Base-by-base conservation (phyloP, 1,140 invertebrate species). In the Rhyacophila brunnea region DNA sequence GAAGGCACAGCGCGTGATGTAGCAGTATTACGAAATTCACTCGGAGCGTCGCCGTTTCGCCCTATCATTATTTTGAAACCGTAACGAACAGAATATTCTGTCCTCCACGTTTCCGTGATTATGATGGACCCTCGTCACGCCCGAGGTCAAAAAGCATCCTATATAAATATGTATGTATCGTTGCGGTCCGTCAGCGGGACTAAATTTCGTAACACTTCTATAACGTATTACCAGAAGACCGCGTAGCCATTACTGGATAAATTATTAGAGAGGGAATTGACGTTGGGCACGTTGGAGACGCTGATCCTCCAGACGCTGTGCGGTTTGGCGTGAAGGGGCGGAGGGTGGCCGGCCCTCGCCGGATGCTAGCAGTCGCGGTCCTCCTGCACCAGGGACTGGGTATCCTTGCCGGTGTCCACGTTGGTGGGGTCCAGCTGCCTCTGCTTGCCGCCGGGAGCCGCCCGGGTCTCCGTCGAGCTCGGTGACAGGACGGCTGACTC, bases 341-440 rank as follows among this genome's bases (percentile, higher is more conserved):
- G 20, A 34, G 44, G 51, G 20, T 51, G 55, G 34, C 38, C 61
- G 48, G 65, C 47, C 47, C 40, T 19, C 50, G 45, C 49, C 38
- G 54, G 44, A 50, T 61, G 72, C 74, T 75, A 74, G 74, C 74
- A 76, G 65, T 71, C 66, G 61, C 74, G 73, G 74, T 94, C 92
- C 78, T 95, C 92, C 71, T 90, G 87, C 46, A 95, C 92, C 55
- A 96, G 82, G 70, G 90, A 87, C 71, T 91, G 89, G 1, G 93
- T 96, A 73, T 95, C 93, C 77, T 92, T 93, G 69, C 92, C 92
- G n/a, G 91, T 91, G 70, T 96, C 93, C 18, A 86, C 81, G 6
- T 84, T 80, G 49, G 86, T 84, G 1, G 92, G 91, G 74, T 94
- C 91, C 28, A 95, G 80, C 71, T 95, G 73, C 32, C 74, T 70